A percentile compares a stretch with the other conserved stretches of the same genome.
Conservation (phyloP, 2,888 invertebrate genomes). For the Drosophila quinaria region DNA sequence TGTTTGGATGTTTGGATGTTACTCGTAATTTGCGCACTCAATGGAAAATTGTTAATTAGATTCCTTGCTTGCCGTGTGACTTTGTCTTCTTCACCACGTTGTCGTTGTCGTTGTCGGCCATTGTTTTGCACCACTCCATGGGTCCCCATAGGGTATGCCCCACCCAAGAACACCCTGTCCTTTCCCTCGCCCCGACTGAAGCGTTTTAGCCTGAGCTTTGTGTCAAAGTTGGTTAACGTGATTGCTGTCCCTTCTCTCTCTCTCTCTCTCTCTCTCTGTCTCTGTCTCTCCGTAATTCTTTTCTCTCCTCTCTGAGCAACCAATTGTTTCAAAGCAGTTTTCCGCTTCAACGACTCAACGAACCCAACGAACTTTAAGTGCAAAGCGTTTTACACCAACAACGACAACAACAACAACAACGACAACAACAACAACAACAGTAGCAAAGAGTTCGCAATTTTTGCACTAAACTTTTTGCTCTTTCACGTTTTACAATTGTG, state of each 20-base stretch:
- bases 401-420: constrained; percentile 6
- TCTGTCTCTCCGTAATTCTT: not conserved
- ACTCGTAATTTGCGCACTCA: constrained; percentile 85
- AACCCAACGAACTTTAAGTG: constrained; percentile 73
- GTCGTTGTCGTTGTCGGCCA: constrained; percentile 42
- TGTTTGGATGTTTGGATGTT: constrained; percentile 67
- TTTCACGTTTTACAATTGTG: constrained; percentile 66
- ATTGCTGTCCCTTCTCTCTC: constrained; percentile 51
- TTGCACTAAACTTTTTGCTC: constrained; percentile 73
- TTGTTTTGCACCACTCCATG: constrained; percentile 51
- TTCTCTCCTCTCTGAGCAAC: constrained; percentile 3
- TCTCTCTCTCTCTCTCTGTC: no score
- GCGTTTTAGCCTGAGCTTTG: constrained; percentile 73
- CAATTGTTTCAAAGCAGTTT: constrained; percentile 67
- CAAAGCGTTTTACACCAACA: constrained; percentile 64
- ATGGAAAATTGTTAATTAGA: constrained; percentile 86
- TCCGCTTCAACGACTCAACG: constrained; percentile 66
- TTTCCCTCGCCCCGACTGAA: constrained; percentile 14
- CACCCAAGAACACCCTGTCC: not conserved
- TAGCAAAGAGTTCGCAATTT: constrained; percentile 54
- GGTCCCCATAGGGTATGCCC: not conserved
- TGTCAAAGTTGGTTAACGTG: constrained; percentile 78
- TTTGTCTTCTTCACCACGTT: constrained; percentile 67
- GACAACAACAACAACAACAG: constrained; percentile 4
- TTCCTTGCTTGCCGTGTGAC: constrained; percentile 84